phyloP scores from a whole-genome alignment of 2,888 invertebrate genomes.

The Cordilura impudica region DNA sequence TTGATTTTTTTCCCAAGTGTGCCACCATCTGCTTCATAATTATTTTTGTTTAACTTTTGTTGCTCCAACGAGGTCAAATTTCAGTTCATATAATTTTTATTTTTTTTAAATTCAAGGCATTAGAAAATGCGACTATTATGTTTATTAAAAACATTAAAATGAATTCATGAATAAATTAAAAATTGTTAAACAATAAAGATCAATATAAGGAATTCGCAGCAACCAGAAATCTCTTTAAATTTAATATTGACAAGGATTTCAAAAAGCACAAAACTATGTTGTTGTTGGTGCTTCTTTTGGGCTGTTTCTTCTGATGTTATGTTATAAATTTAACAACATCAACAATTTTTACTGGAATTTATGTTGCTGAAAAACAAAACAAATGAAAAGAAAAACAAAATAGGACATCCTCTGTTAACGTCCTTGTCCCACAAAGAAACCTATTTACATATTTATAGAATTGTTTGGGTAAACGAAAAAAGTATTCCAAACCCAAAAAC shows the following conservation, averaged over 20 bases:
- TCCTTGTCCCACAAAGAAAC: slow-evolving; percentile 4
- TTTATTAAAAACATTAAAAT: slow-evolving; percentile 22
- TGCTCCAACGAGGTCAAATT: too few species aligned
- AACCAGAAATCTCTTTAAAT: slow-evolving; percentile 7
- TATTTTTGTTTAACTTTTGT: too few species aligned
- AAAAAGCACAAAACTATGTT: not conserved
- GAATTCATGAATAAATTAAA: slow-evolving; percentile 22
- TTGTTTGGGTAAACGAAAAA: slow-evolving; percentile 21
- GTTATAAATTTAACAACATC: not conserved
- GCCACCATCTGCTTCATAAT: too few species aligned
- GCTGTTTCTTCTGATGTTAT: not conserved
- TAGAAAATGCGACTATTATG: too few species aligned
- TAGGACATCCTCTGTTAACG: slow-evolving; percentile 28
- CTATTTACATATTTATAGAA: slow-evolving; percentile 51
- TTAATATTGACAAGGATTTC: slow-evolving; percentile 9
- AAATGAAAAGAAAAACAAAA: slow-evolving; percentile 10
- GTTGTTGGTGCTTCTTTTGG: not conserved
- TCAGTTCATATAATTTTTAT: too few species aligned
- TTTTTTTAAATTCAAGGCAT: too few species aligned
- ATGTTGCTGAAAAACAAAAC: slow-evolving; percentile 18
- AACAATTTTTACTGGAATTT: slow-evolving; percentile 30
- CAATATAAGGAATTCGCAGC: not conserved
- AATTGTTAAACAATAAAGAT: slow-evolving; percentile 29
- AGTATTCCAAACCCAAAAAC: slow-evolving; percentile 26
- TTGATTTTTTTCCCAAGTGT: too few species aligned